Evolutionary conservation across 2,888 invertebrate genomes (phyloP), one percentile per base, ranked within the genome.

Genomic region (Hetaerina titia): DNA sequence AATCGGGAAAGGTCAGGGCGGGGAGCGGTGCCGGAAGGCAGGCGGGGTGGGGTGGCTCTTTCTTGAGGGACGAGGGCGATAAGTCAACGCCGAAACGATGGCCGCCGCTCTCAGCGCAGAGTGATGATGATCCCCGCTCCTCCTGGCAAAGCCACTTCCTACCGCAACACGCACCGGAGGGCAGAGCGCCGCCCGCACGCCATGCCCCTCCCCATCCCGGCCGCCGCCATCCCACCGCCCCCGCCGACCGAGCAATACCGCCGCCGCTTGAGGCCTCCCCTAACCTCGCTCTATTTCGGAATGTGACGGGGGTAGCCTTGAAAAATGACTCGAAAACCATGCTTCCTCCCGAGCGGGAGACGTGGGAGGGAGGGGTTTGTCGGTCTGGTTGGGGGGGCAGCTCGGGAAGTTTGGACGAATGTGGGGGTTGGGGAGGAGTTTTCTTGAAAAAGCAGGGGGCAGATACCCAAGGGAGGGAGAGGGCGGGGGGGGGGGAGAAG

Each of bases 261-360:
- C 88, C 88, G 56, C 45, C 15, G 45, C 45, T 45, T 45, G 45
- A 45, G 45, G 45, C 88, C 31, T 88, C 88, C 89, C 19, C 69
- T 92, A 92, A 74, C 92, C 92, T 92, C 92, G 92, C 92, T 92
- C 92, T 92, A 92, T 92, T 92, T 92, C 92, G 56, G 92, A 92
- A 92, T 92, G 92, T 19, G 56, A 69, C 25, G 63, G 90, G 45
- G 81, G 81, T 31, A 64, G 63, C 90, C 90, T 90, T 90, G 90
- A 90, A 64, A 58, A 64, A 58, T 63, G 90, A 64, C 64, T 90
- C 63, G 63, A 64, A 64, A 81, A 81, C 81, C 81, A 81, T 31
- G 81, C 81, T 81, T 69, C 81, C 31, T 31, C 31, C 56, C 64
- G 31, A 63, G 63, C 13, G 15, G 90, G 19, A 31, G 4, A 31